phyloP scores from a whole-genome alignment of 2,888 invertebrate genomes.

The Endotricha flammealis region DNA sequence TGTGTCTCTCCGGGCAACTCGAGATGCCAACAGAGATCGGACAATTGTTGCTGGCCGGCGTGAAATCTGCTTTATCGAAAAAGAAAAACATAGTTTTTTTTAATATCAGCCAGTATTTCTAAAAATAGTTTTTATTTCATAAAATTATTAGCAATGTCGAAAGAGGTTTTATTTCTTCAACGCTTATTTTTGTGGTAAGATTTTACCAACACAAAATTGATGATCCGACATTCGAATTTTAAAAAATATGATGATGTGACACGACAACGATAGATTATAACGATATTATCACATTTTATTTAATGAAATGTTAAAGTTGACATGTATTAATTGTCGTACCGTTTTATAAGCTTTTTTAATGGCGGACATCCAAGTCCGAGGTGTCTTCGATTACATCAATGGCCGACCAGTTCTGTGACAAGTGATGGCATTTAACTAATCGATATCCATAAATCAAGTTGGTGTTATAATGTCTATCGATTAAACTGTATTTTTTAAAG shows the following conservation, averaged over 20 bases:
- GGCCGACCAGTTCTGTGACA: conserved; percentile 53
- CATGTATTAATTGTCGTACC: conserved; percentile 65
- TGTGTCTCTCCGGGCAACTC: conserved; percentile 36
- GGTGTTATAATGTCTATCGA: conserved; percentile 15
- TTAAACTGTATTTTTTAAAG: conserved; percentile 14
- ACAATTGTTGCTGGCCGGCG: conserved; percentile 59
- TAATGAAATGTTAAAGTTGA: conserved; percentile 65
- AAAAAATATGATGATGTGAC: conserved; percentile 17
- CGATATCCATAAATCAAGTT: conserved; percentile 51
- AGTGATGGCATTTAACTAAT: conserved; percentile 57
- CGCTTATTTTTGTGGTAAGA: too few relatives aligned
- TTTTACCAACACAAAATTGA: conserved; percentile 17
- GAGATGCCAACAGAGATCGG: conserved; percentile 59
- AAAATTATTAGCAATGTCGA: conserved; percentile 7
- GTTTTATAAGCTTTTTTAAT: conserved; percentile 56
- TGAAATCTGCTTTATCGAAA: conserved; percentile 48
- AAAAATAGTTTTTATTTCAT: conserved; percentile 14
- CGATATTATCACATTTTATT: conserved; percentile 51
- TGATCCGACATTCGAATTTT: conserved; percentile 19
- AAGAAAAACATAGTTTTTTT: too few relatives aligned
- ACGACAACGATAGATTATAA: conserved; percentile 22
- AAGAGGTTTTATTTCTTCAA: too few relatives aligned
- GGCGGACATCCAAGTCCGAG: conserved; percentile 52
- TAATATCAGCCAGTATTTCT: too few relatives aligned
- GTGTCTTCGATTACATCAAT: conserved; percentile 50